Conservation (phyloP, 2,797 vertebrate genomes). For the Zenarchopterus dispar region DNA sequence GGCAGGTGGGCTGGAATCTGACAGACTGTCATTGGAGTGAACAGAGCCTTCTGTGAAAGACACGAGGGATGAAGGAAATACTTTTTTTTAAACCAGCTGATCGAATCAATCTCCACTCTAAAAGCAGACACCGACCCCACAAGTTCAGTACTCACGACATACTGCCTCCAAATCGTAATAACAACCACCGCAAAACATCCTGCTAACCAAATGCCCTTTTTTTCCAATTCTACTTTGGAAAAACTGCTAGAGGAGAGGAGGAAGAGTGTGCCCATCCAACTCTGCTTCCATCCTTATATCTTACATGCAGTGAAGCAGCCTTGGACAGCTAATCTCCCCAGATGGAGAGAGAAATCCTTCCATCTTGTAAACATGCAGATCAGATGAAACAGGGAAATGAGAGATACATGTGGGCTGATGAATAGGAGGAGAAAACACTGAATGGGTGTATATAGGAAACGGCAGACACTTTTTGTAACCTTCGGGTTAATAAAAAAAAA, state of each 20-base stretch:
- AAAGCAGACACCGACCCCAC: conserved; percentile 1
- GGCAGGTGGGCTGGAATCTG: conserved; percentile 87
- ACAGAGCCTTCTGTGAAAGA: conserved; percentile 84
- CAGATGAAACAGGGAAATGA: conserved; percentile 68
- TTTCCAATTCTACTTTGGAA: conserved; percentile 9
- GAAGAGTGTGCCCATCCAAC: conserved; percentile 29
- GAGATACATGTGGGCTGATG: conserved; percentile 44
- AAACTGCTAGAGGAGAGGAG: conserved; percentile 20
- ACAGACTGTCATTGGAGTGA: conserved; percentile 88
- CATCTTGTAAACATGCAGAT: conserved; percentile 84
- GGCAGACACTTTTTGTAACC: conserved; percentile 16
- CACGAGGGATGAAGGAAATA: conserved; percentile 23
- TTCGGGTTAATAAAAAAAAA: conserved; percentile 23
- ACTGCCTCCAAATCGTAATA: conserved; percentile 74
- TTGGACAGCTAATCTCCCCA: conserved; percentile 89
- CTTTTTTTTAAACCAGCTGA: conserved; percentile 4
- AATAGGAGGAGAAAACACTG: conserved; percentile 27
- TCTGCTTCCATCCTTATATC: conserved; percentile 75
- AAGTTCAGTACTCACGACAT: conserved; percentile 74
- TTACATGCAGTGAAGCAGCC: conserved; percentile 71
- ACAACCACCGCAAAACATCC: conserved; percentile 81
- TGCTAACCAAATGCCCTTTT: conserved; percentile 7
- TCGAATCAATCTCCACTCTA: conserved; percentile 6
- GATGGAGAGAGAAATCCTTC: conserved; percentile 80
- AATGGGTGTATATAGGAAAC: conserved; percentile 7